These are phyloP conservation scores for Muscina levida DNA, from an alignment of 2,888 invertebrate genomes.

Conservation along the genomic window DNA sequence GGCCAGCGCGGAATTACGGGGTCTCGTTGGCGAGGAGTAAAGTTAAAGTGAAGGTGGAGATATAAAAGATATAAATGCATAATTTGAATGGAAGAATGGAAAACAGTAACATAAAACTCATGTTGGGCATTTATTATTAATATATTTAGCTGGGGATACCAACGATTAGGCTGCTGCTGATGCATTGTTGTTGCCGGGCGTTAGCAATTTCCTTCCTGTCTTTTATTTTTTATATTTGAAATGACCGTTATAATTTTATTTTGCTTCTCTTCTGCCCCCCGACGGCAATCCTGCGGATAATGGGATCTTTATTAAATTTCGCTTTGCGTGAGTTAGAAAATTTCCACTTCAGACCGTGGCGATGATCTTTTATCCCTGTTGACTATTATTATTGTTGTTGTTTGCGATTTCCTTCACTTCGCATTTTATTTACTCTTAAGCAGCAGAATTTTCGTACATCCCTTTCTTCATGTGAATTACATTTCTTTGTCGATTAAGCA, in stretches of 20 bases:
- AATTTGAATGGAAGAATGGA: conserved; percentile 6
- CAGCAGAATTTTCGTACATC: no score
- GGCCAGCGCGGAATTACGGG: not conserved
- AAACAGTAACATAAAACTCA: conserved; percentile 14
- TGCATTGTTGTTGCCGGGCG: not conserved
- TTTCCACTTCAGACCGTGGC: not conserved
- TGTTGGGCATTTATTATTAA: conserved; percentile 24
- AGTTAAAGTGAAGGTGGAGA: not conserved
- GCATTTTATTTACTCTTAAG: no score
- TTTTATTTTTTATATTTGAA: conserved; percentile 1
- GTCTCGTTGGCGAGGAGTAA: not conserved
- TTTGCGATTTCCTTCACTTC: no score
- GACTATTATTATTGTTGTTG: no score
- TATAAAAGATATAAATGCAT: conserved; percentile 28
- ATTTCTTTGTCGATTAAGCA: not conserved
- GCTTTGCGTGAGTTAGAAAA: conserved; percentile 13
- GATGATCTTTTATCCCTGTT: conserved; percentile 19
- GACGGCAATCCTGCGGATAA: not conserved
- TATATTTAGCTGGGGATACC: not conserved
- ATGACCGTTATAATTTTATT: conserved; percentile 11
- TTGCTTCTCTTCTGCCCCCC: not conserved
- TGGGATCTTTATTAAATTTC: conserved; percentile 8
- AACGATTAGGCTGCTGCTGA: not conserved
- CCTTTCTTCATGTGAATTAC: no score
- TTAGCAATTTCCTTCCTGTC: not conserved